Conservation (phyloP, 2,113 vertebrate genomes). For the Lophura nycthemera region DNA sequence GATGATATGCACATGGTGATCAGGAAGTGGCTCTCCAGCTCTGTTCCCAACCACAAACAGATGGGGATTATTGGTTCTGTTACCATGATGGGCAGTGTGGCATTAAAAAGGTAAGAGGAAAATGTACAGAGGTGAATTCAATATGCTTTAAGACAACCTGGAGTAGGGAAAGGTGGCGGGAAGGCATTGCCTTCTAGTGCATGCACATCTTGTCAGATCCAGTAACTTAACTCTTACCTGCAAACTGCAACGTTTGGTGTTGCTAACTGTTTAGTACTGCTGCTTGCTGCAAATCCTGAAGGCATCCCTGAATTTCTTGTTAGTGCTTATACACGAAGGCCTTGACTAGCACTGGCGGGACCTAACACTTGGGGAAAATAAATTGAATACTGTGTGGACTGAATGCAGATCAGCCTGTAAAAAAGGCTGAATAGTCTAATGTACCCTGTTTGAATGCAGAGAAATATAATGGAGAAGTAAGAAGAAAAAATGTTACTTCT, state of each 20-base stretch:
- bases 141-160: not conserved
- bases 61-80: slow-evolving; percentile 95
- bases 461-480: not conserved
- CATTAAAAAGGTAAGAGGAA: slow-evolving; percentile 79
- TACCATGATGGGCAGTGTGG: slow-evolving; percentile 90
- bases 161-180: not conserved
- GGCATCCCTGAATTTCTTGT: not conserved
- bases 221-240: not conserved
- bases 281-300: not conserved
- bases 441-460: not conserved
- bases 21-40: slow-evolving; percentile 96
- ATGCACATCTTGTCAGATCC: not conserved
- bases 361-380: not conserved
- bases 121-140: not conserved
- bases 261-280: not conserved
- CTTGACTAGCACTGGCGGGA: not conserved
- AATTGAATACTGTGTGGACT: not conserved
- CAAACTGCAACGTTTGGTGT: not conserved
- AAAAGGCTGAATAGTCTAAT: not conserved
- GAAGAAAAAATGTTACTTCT: not conserved
- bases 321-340: not conserved
- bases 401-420: not conserved
- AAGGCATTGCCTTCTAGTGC: not conserved
- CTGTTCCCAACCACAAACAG: slow-evolving; percentile 89
- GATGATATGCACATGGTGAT: slow-evolving; percentile 97